A percentile compares a stretch with the other conserved stretches of the same genome.
These are phyloP conservation scores for Tachyglossus aculeatus DNA, from an alignment of 2,797 vertebrate genomes.

Conservation along the genomic window DNA sequence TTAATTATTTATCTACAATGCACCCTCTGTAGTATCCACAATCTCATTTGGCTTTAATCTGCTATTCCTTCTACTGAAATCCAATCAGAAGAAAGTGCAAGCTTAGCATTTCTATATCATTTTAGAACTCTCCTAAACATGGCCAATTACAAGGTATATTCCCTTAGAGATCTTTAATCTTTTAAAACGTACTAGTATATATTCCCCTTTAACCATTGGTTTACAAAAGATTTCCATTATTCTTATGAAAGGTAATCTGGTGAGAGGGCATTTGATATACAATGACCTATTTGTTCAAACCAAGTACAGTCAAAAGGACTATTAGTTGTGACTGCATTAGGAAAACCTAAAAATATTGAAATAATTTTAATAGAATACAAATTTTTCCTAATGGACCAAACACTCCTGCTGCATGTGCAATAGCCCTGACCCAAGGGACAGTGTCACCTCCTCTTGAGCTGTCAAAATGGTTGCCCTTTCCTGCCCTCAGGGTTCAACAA, in stretches of 20 bases:
- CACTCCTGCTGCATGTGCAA: no score
- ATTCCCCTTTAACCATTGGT: not conserved
- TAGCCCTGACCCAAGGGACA: no score
- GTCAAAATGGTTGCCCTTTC: no score
- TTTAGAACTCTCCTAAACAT: slow-evolving; percentile 34
- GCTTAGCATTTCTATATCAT: slow-evolving; percentile 44
- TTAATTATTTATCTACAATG: slow-evolving; percentile 42
- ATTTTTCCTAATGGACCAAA: no score
- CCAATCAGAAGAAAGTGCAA: slow-evolving; percentile 30
- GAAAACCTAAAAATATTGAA: no score
- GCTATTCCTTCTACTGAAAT: slow-evolving; percentile 45
- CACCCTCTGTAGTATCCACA: slow-evolving; percentile 29
- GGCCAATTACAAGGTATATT: not conserved
- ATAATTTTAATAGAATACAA: no score
- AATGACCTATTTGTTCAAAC: not conserved
- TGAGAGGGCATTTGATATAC: slow-evolving; percentile 24
- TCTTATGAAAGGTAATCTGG: not conserved
- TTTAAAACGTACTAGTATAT: not conserved
- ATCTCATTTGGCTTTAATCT: slow-evolving; percentile 49
- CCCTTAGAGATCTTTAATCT: slow-evolving; percentile 43
- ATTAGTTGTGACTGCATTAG: not conserved
- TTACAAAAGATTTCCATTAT: slow-evolving; percentile 16
- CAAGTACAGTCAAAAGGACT: not conserved
- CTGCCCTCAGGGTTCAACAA: no score
- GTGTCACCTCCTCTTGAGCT: no score